Base-by-base conservation (phyloP, 1,140 invertebrate species). In the Drosophila kurseongensis region DNA sequence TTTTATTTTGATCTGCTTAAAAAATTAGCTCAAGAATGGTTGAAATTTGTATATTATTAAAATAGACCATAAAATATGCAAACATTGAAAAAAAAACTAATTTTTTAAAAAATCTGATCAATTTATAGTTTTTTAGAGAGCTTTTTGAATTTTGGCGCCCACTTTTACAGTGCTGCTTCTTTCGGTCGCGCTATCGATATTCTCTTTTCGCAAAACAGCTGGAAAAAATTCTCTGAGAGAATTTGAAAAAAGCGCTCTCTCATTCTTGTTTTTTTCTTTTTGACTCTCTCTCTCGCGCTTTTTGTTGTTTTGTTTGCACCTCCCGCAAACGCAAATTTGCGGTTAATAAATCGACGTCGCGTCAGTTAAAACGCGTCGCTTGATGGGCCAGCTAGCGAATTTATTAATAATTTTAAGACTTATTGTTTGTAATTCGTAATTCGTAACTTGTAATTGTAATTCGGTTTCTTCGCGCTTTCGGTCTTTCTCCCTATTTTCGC, bases 301-400 rank as follows among this genome's bases (percentile, higher is more conserved):
- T 52, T 29, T 40, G 27, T 47, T 56, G 14, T 42, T 36, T 47
- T 56, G 52, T 69, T 51, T 36, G 47, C 69, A 61, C 56, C 35
- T 50, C 55, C 16, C 48, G 65, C 65, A 68, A 68, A 68, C 61
- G 65, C 65, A 68, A 68, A 68, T 47, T 68, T 68, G 65, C 32
- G 61, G 61, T 65, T 65, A 65, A 65, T 65, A 65, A 61, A 38
- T 62, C 78, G 73, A 65, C 81, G 78, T 68, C 78, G 67, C 74
- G 58, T 85, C 75, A 85, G 73, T 85, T 81, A 69, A 74, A 51
- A 75, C 78, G 78, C 75, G 82, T 86, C 75, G 78, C 63, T 67
- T 78, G 88, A 84, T 69, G 68, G 63, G 83, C 83, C 86, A 60
- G 60, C 79, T 45, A 83, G 80, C 63, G 75, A 59, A 47, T 58